A percentile compares a stretch with the other conserved stretches of the same genome.
These are phyloP conservation scores for Nomada ruficornis DNA, from an alignment of 2,888 invertebrate species.

Conservation along the genomic window DNA sequence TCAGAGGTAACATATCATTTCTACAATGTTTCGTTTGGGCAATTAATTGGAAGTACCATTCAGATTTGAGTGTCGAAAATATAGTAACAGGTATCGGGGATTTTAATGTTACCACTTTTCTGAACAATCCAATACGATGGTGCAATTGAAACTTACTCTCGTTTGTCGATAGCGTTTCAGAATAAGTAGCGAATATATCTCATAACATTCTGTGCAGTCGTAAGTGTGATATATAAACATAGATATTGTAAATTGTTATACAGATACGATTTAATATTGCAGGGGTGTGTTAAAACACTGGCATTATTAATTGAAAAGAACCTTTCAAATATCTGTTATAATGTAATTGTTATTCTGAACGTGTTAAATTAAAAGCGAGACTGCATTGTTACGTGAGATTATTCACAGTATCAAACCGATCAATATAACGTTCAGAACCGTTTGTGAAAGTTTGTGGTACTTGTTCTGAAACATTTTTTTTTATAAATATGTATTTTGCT, in stretches of 20 bases:
- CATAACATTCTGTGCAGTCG: no score
- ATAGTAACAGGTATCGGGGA: no score
- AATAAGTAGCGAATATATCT: neutral
- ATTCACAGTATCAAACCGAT: neutral
- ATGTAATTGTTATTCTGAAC: neutral
- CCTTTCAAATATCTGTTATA: neutral
- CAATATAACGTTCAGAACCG: neutral
- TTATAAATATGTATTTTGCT: neutral
- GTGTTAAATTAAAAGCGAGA: neutral
- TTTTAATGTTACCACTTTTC: no score
- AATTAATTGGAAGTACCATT: no score
- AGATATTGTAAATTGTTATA: neutral
- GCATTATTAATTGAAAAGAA: neutral
- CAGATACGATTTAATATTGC: neutral
- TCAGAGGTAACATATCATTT: no score
- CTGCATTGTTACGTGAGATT: neutral
- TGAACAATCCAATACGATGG: no score
- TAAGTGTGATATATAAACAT: neutral
- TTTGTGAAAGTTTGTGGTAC: neutral
- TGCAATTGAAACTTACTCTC: neutral
- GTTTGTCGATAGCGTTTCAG: slow-evolving; percentile 8
- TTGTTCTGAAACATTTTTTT: neutral
- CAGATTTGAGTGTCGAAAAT: no score
- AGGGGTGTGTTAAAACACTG: neutral
- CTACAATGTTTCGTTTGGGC: no score